These are phyloP conservation scores for Leptonema lineaticorne DNA, from an alignment of 1,140 invertebrate genomes.

Conservation along the genomic window DNA sequence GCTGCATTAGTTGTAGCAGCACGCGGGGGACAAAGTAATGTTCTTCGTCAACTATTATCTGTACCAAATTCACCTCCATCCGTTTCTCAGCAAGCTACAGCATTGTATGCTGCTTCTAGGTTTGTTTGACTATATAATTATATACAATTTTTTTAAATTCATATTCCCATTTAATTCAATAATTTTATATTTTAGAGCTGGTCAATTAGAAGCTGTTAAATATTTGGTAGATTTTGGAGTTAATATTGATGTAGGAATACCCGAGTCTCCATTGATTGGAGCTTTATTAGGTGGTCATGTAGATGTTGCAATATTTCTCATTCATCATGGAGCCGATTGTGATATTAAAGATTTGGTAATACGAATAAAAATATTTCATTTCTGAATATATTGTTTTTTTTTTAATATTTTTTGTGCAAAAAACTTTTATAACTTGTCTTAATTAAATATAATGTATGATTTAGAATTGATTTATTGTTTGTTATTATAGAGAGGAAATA, in stretches of 20 bases:
- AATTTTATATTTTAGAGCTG: constrained; percentile 24
- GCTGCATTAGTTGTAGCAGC: constrained; percentile 41
- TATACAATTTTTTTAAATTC: neutral
- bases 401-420: neutral
- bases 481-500: constrained; percentile 67
- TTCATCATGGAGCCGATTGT: constrained; percentile 71
- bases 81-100: constrained; percentile 34
- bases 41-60: constrained; percentile 35
- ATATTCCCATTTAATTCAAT: neutral
- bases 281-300: constrained; percentile 62
- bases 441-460: constrained; percentile 6
- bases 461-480: constrained; percentile 15
- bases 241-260: constrained; percentile 55
- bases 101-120: constrained; percentile 38
- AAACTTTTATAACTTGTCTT: neutral
- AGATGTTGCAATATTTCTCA: constrained; percentile 61
- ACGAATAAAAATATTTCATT: constrained; percentile 4
- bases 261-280: constrained; percentile 64
- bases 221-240: constrained; percentile 63
- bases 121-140: constrained; percentile 7
- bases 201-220: constrained; percentile 42
- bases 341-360: constrained; percentile 68
- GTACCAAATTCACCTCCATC: constrained; percentile 31
- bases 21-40: constrained; percentile 34
- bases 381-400: constrained; percentile 9